Percentiles rank a stretch among this genome's conserved stretches.
These are phyloP conservation scores for Brachirus orientalis DNA, from an alignment of 2,113 vertebrate genomes.

Conservation along the genomic window DNA sequence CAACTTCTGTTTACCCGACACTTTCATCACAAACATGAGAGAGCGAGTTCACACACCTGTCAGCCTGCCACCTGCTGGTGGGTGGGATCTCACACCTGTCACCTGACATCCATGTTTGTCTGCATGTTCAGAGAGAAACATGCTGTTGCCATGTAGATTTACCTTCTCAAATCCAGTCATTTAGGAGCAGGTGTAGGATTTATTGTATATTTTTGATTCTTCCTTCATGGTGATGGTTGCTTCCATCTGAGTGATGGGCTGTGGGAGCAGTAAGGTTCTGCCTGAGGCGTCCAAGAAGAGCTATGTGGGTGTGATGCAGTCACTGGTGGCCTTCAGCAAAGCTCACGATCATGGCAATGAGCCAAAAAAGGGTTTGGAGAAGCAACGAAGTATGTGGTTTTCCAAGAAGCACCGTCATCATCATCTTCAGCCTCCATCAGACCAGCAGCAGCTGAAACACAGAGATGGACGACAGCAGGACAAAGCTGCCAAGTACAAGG, in stretches of 20 bases:
- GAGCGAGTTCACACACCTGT: slow-evolving; percentile 19
- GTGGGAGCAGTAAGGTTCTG: slow-evolving; percentile 51
- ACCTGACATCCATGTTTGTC: not conserved
- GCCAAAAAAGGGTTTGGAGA: slow-evolving; percentile 9
- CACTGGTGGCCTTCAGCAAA: slow-evolving; percentile 51
- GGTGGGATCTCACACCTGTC: slow-evolving; percentile 21
- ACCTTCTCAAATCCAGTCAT: too few species aligned
- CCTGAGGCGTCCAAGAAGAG: slow-evolving; percentile 40
- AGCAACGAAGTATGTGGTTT: slow-evolving; percentile 28
- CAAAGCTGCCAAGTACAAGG: slow-evolving; percentile 55
- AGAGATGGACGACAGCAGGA: not conserved
- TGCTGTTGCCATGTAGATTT: too few species aligned
- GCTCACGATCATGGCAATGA: not conserved
- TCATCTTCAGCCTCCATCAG: not conserved
- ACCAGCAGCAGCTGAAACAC: not conserved
- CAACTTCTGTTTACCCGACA: slow-evolving; percentile 22
- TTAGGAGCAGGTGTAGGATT: not conserved
- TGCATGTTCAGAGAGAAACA: not conserved
- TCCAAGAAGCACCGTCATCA: not conserved
- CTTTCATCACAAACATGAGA: slow-evolving; percentile 27
- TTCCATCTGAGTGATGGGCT: slow-evolving; percentile 52
- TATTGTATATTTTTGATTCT: not conserved
- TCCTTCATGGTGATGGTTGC: not conserved
- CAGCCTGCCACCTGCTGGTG: slow-evolving; percentile 4
- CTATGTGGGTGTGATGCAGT: slow-evolving; percentile 51